Evolutionary conservation across 1,140 invertebrate species (phyloP), one percentile per base, ranked within the genome.

Genomic region (Drosophila eugracilis): DNA sequence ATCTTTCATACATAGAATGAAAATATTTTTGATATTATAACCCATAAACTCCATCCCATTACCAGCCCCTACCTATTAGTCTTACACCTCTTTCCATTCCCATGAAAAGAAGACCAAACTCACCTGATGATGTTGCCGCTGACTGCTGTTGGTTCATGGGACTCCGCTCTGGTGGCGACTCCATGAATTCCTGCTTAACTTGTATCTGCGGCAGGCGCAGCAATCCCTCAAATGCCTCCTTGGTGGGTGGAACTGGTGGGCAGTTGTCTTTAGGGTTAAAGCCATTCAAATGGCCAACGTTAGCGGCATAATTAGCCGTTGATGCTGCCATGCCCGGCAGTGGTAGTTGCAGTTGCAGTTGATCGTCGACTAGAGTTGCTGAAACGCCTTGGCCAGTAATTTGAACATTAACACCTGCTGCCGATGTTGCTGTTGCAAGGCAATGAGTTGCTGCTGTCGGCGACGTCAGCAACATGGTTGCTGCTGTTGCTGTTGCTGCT

Each of bases 391-490:
- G 79, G 80, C 65, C 74, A 48, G 73, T 83, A 89, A 89, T 90
- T 89, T 89, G 86, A 80, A 74, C 83, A 90, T 88, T 88, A 89
- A 84, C 78, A 90, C 83, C 88, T 90, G 86, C 57, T 74, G 66
- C 15, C 42, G 76, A 41, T 63, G 71, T 14, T 47, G 69, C 48
- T 45, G 75, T 44, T 70, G 62, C 30, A 10, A 67, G 60, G 59
- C 63, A 67, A 24, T 66, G 63, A 55, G 65, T 34, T 53, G 78
- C 44, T 50, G 50, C 44, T 74, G 78, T 50, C 15, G 53, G 55
- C 17, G 70, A 58, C 32, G 83, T 72, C 45, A 85, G 73, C 77
- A 86, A 65, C 72, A 77, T 74, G 65, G 53, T 75, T 60, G 70
- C 22, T 66, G 59, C 21, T 49, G 75, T 52, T 48, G 75, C 42